Conservation (phyloP, 2,113 vertebrate genomes). For the Rhabdornis inornatus region DNA sequence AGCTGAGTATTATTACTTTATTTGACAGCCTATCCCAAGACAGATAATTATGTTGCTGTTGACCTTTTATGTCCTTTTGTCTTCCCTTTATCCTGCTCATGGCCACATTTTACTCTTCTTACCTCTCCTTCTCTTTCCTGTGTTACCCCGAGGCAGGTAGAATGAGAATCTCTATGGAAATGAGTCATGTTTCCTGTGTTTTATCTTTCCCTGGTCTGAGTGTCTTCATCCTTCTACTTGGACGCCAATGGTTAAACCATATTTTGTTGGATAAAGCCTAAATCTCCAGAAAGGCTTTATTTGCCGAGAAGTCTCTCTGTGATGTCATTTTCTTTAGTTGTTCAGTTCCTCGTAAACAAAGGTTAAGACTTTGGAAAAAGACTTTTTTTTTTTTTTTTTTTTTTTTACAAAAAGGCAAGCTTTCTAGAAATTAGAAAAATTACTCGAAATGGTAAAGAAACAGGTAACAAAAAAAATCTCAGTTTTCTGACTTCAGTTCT, state of each 20-base stretch:
- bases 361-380: background rate
- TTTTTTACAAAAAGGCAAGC: background rate
- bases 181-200: background rate
- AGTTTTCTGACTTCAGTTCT: background rate
- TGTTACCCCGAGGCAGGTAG: background rate
- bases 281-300: background rate
- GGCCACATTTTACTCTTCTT: background rate
- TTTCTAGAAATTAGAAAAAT: background rate
- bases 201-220: background rate
- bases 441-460: background rate
- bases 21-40: background rate
- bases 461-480: background rate
- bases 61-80: background rate
- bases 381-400: too few relatives aligned
- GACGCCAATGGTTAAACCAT: background rate
- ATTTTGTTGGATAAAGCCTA: background rate
- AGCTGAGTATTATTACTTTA: conserved; percentile 1
- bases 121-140: background rate
- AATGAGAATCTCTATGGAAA: background rate
- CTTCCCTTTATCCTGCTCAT: background rate
- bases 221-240: background rate
- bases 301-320: background rate
- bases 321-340: background rate
- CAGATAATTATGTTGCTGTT: background rate
- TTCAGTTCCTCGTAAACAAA: background rate